A percentile compares a stretch with the other conserved stretches of the same genome.
phyloP scores from a whole-genome alignment of 2,113 vertebrate genomes.

The Anoura caudifer region DNA sequence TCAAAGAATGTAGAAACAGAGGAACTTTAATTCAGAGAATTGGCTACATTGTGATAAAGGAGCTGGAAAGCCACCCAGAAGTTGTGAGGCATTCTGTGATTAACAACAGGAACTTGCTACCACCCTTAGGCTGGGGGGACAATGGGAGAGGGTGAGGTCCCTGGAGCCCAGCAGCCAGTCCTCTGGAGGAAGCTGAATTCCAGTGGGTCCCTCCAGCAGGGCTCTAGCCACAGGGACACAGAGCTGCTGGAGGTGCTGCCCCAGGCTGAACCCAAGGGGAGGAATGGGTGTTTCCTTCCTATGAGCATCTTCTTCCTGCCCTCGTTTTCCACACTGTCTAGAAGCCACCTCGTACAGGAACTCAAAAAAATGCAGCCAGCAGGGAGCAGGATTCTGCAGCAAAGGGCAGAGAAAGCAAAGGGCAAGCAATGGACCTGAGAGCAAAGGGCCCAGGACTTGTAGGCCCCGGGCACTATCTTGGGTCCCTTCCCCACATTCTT shows the following conservation, averaged over 20 bases:
- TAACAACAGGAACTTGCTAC: not conserved
- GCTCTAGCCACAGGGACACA: not conserved
- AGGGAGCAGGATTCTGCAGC: not conserved
- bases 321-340: not conserved
- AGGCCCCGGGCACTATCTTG: not conserved
- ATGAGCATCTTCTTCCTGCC: not conserved
- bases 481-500: not conserved
- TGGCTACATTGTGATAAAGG: not conserved
- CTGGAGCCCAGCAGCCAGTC: not conserved
- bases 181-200: not conserved
- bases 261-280: not conserved
- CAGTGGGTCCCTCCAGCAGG: not conserved
- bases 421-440: rapidly evolving
- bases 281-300: not conserved
- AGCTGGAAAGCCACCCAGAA: not conserved
- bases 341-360: not conserved
- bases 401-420: not conserved
- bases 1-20: not conserved
- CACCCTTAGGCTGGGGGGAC: not conserved
- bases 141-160: not conserved
- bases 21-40: constrained; percentile 5
- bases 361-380: not conserved
- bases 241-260: not conserved
- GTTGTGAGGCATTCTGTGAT: not conserved
- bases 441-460: not conserved